Evolutionary conservation across 2,888 invertebrate species (phyloP), one percentile per base, ranked within the genome.

Genomic region (Tachystola acroxantha): DNA sequence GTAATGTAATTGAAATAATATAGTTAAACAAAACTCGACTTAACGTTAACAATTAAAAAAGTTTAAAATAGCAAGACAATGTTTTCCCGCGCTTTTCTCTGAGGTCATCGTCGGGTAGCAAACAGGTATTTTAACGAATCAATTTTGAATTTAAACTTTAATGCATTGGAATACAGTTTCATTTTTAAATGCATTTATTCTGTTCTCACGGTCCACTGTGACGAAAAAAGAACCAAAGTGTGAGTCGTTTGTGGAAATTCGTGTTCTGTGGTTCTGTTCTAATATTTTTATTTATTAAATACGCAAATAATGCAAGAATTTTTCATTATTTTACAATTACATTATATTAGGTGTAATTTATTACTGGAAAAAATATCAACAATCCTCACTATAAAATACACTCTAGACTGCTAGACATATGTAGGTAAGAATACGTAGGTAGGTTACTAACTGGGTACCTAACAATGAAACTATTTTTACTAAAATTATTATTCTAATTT

Each of bases 81-180:
- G n/a, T 24, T 24, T 24, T 24, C 24, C 24, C n/a, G 10, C 16
- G n/a, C n/a, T 30, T 30, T 58, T 57, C 55, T 49, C 50, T 51
- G 48, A 57, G 63, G 57, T 61, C 59, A 59, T 47, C 55, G 50
- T 52, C 58, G 61, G 61, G 58, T 61, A 61, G 43, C 50, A 24
- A 58, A 62, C 61, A 62, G 59, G 62, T 61, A 60, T 54, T 50
- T 34, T 29, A n/a, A 34, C 7, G 19, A 6, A 4, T 4, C 7
- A 2, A 34, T 40, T 24, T 25, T 12, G 13, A 48, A 39, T 39
- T 37, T 19, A 16, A 16, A 24, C 19, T 10, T 10, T 24, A 24
- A 24, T 24, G 7, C 9, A 24, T 4, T 1, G n/a, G 4, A 24
- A n/a, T 24, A 24, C n/a, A n/a, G 24, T 19, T 27, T 16, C n/a